Conservation (phyloP, 2,888 invertebrate genomes). For the Pecten maximus region DNA sequence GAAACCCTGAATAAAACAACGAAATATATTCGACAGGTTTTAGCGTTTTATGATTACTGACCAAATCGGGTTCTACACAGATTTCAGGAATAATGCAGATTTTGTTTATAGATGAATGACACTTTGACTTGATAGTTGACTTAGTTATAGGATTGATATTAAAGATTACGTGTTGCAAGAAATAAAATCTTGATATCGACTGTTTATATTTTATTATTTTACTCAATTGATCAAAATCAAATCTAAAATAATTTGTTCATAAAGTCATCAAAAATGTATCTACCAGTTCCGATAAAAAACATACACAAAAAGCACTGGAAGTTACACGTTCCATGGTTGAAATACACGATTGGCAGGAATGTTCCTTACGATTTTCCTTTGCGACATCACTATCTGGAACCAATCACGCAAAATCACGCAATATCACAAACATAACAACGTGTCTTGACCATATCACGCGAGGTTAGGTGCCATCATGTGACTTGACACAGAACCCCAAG, state of each 20-base stretch:
- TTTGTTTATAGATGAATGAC: not conserved
- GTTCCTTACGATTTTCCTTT: not conserved
- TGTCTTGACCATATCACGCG: not conserved
- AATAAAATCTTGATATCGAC: not conserved
- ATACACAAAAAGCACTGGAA: not conserved
- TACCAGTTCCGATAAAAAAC: not conserved
- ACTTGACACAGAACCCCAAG: not conserved
- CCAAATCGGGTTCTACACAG: too few species aligned
- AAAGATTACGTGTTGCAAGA: not conserved
- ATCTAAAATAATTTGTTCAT: not conserved
- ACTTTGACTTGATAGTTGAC: not conserved
- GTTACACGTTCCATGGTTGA: not conserved
- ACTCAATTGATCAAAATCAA: not conserved
- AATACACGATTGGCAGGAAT: not conserved
- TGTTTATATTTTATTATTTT: not conserved
- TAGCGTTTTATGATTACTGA: too few species aligned
- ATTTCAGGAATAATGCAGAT: too few species aligned
- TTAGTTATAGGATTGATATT: not conserved
- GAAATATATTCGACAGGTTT: too few species aligned
- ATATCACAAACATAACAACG: not conserved
- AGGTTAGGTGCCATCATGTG: not conserved
- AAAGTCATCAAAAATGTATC: not conserved
- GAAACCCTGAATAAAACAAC: too few species aligned
- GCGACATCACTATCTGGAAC: conserved; percentile 12
- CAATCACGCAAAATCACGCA: not conserved